phyloP scores from a whole-genome alignment of 1,140 invertebrate genomes.

The Kradibia gibbosae region DNA sequence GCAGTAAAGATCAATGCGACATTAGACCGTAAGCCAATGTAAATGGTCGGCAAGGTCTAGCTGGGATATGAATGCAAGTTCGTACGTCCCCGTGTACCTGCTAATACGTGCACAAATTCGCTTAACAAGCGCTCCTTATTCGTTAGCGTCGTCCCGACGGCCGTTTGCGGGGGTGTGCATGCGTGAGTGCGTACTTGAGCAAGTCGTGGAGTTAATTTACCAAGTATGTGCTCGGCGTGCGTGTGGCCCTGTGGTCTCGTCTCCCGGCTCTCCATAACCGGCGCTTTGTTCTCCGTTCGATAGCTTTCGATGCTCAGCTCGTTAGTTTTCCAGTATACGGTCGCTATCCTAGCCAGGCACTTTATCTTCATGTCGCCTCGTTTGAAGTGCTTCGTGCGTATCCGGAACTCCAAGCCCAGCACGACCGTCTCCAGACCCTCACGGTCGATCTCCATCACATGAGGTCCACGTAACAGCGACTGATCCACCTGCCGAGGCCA shows the following conservation, averaged over 20 bases:
- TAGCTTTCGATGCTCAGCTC: slow-evolving; percentile 82
- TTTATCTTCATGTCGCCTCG: slow-evolving; percentile 82
- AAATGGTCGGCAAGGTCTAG: background rate
- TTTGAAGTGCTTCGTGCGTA: slow-evolving; percentile 78
- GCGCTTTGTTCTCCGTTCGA: slow-evolving; percentile 74
- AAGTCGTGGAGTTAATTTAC: slow-evolving; percentile 54
- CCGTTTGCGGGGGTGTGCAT: background rate
- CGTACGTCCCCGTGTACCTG: no score
- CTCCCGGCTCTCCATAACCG: slow-evolving; percentile 77
- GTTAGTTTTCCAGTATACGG: slow-evolving; percentile 82
- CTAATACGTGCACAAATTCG: background rate
- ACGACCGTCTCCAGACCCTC: slow-evolving; percentile 78
- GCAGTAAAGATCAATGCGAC: background rate
- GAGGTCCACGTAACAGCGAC: slow-evolving; percentile 73
- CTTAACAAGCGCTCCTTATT: background rate
- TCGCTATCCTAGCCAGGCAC: slow-evolving; percentile 81
- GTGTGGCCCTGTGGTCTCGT: slow-evolving; percentile 71
- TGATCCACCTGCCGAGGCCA: slow-evolving; percentile 71
- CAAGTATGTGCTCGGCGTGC: slow-evolving; percentile 71
- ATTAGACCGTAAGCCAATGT: background rate
- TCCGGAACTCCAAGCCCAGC: slow-evolving; percentile 79
- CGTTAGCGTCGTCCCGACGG: background rate
- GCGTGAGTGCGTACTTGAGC: background rate
- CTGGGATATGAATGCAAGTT: no score
- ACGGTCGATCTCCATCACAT: slow-evolving; percentile 71